These are phyloP conservation scores for Periophthalmus magnuspinnatus DNA, from an alignment of 2,797 vertebrate species.

Conservation along the genomic window DNA sequence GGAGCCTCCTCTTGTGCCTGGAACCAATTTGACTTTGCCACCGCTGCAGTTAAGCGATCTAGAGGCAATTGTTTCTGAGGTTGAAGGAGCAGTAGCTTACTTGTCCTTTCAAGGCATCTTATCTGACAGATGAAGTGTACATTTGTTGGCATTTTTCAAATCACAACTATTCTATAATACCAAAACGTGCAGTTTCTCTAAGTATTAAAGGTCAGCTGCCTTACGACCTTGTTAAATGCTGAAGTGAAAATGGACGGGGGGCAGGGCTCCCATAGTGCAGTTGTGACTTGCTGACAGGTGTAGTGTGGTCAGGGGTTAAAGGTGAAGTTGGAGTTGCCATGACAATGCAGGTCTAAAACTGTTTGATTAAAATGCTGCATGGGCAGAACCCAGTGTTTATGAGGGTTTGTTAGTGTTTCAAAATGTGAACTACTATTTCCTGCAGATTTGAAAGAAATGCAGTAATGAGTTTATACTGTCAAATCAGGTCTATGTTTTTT, in stretches of 20 bases:
- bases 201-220: constrained; percentile 7
- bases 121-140: constrained; percentile 13
- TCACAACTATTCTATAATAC: background rate
- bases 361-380: constrained; percentile 19
- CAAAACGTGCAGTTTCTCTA: background rate
- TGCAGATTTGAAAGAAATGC: background rate
- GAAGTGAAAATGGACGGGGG: constrained; percentile 17
- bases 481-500: background rate
- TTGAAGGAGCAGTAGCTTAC: constrained; percentile 20
- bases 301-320: constrained; percentile 42
- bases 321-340: constrained; percentile 44
- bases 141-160: background rate
- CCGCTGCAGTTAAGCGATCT: constrained; percentile 31
- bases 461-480: constrained; percentile 3
- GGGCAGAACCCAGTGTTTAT: background rate
- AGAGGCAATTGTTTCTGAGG: constrained; percentile 18
- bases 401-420: background rate
- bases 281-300: constrained; percentile 70
- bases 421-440: background rate
- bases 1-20: constrained; percentile 25
- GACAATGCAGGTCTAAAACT: constrained; percentile 36
- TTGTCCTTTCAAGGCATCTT: constrained; percentile 8
- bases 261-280: constrained; percentile 37
- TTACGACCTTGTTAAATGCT: constrained; percentile 20
- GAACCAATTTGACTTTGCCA: constrained; percentile 37